Evolutionary conservation across 1,140 invertebrate genomes (phyloP).

Genomic region (Microplitis demolitor): DNA sequence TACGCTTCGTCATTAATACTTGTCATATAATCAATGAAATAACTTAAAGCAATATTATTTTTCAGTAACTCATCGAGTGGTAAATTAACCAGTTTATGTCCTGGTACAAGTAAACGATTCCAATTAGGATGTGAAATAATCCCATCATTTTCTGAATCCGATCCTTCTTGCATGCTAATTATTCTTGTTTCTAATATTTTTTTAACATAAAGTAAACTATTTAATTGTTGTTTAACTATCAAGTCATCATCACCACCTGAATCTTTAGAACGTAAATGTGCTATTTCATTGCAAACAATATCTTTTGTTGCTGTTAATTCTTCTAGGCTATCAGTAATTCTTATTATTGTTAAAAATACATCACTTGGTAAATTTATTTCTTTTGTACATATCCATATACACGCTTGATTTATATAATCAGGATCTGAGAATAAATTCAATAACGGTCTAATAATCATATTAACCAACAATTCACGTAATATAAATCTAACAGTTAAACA

Average conservation of each 20-base stretch:
- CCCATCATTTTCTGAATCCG: slow-evolving; percentile 61
- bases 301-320: slow-evolving; percentile 82
- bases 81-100: slow-evolving; percentile 70
- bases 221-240: slow-evolving; percentile 86
- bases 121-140: slow-evolving; percentile 56
- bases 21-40: slow-evolving; percentile 83
- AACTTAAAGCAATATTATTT: slow-evolving; percentile 79
- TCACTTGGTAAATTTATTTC: slow-evolving; percentile 79
- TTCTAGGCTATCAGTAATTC: slow-evolving; percentile 76
- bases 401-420: slow-evolving; percentile 91
- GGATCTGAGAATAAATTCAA: slow-evolving; percentile 87
- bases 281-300: slow-evolving; percentile 80
- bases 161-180: slow-evolving; percentile 66
- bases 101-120: slow-evolving; percentile 63
- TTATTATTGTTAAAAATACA: slow-evolving; percentile 79
- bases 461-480: slow-evolving; percentile 80
- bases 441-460: slow-evolving; percentile 79
- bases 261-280: slow-evolving; percentile 79
- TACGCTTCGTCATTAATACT: slow-evolving; percentile 75
- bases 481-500: slow-evolving; percentile 80
- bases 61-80: slow-evolving; percentile 79
- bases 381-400: slow-evolving; percentile 84
- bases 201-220: slow-evolving; percentile 81
- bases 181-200: slow-evolving; percentile 75
- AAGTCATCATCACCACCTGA: slow-evolving; percentile 82